Evolutionary conservation across 2,113 vertebrate genomes (phyloP).

Genomic region (Otus sunia): DNA sequence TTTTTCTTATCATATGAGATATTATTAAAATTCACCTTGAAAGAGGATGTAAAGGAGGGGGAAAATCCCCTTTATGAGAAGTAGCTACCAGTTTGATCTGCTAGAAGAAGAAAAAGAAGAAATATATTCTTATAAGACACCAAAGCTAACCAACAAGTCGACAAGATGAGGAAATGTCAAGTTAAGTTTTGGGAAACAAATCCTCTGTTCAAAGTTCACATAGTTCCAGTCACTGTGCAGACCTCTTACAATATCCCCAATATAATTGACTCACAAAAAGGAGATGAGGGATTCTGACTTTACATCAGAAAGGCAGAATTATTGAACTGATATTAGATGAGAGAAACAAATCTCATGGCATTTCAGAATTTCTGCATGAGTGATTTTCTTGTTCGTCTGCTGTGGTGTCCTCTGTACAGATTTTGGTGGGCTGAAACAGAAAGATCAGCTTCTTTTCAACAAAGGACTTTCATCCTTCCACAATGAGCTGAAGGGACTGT

Average conservation of each 20-base stretch:
- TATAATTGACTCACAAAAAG: neutral
- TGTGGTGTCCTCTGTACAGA: neutral
- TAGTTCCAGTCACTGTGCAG: neutral
- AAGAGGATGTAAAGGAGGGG: neutral
- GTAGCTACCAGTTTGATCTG: neutral
- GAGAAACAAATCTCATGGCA: neutral
- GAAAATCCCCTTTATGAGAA: neutral
- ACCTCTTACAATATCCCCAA: neutral
- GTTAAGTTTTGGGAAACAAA: slow-evolving; percentile 49
- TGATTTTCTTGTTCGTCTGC: neutral
- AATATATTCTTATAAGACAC: neutral
- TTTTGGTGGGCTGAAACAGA: neutral
- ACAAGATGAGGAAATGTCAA: slow-evolving; percentile 53
- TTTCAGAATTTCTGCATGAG: neutral
- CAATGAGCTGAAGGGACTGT: neutral
- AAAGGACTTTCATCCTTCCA: neutral
- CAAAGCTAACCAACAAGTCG: slow-evolving; percentile 5
- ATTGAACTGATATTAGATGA: neutral
- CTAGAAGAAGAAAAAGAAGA: neutral
- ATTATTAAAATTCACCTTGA: slow-evolving; percentile 17
- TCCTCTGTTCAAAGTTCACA: neutral
- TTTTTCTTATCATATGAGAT: neutral
- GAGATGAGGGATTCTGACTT: neutral
- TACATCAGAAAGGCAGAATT: neutral
- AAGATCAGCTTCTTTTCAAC: neutral